Evolutionary conservation across 2,797 vertebrate species (phyloP).

Genomic region (Crocodylus rhombifer): DNA sequence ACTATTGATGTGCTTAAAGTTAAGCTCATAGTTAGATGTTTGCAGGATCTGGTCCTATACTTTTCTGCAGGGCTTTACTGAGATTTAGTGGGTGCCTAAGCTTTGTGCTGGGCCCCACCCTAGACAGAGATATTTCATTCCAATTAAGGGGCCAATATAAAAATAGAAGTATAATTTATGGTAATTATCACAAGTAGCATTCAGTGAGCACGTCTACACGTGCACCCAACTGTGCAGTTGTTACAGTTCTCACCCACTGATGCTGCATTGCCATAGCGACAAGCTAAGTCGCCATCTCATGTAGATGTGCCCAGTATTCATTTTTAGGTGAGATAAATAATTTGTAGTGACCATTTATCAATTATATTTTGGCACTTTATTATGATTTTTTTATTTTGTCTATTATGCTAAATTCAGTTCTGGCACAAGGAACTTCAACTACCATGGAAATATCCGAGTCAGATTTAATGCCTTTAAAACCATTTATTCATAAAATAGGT

Average conservation of each 20-base stretch:
- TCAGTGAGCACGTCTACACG: no score
- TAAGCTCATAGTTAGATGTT: neutral
- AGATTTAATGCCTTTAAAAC: neutral
- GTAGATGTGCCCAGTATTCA: neutral
- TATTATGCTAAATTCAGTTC: conserved; percentile 4
- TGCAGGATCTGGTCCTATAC: neutral
- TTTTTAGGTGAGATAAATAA: neutral
- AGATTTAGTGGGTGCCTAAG: neutral
- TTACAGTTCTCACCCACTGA: neutral
- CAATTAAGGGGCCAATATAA: no score
- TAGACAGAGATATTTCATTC: no score
- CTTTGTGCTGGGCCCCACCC: no score
- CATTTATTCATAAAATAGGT: neutral
- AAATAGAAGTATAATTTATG: no score
- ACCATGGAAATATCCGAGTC: conserved; percentile 2
- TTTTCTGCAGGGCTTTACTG: neutral
- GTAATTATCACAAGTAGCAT: no score
- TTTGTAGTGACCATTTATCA: neutral
- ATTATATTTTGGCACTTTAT: neutral
- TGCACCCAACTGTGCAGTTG: no score
- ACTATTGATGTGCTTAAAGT: conserved; percentile 15
- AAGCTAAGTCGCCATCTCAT: neutral
- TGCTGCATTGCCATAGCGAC: neutral
- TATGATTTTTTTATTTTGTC: conserved; percentile 4
- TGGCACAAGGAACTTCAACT: neutral